Evolutionary conservation across 1,140 invertebrate genomes (phyloP), one percentile per base, ranked within the genome.

Genomic region (Probaryconus sp.): DNA sequence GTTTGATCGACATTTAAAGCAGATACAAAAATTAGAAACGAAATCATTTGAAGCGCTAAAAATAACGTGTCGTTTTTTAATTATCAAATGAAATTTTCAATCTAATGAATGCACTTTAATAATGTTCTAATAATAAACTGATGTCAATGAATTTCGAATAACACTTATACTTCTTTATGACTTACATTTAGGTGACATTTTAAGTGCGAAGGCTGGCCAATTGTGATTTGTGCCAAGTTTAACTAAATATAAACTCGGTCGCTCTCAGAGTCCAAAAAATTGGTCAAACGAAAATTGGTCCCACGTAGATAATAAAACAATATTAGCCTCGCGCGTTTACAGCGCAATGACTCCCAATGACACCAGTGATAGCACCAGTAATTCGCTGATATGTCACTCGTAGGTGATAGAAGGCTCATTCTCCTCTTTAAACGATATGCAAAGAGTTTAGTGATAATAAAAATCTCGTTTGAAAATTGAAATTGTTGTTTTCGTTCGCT

Each of bases 181-280:
- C 9, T 2, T 47, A 38, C 24, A 11, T 35, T 28, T 17, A 35
- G 45, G 38, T 33, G 50, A 10, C 50, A 50, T 7, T 43, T 51
- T 9, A 38, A 6, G 9, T 17, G 31, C 35, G 43, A 64, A 71
- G 58, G 37, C 33, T 53, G 56, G 60, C 69, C 69, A 72, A 72
- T 47, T 65, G 61, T 53, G 47, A 60, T 60, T 53, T 55, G 60
- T 61, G 69, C 69, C 69, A 72, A 72, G 50, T 53, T 3, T 24
- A 26, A 51, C 61, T 72, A 72, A 72, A 72, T 65, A 65, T 72
- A 72, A 72, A 53, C 53, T 60, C 5, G 48, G 64, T 69, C 21
- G 21, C 45, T 30, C 38, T 28, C 10, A 21, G 26, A 31, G 51
- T 7, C 10, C 37, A 28, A 65, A 65, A 58, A 60, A 72, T 65